phyloP scores from a whole-genome alignment of 2,797 vertebrate genomes.

The Arremon brunneinucha region DNA sequence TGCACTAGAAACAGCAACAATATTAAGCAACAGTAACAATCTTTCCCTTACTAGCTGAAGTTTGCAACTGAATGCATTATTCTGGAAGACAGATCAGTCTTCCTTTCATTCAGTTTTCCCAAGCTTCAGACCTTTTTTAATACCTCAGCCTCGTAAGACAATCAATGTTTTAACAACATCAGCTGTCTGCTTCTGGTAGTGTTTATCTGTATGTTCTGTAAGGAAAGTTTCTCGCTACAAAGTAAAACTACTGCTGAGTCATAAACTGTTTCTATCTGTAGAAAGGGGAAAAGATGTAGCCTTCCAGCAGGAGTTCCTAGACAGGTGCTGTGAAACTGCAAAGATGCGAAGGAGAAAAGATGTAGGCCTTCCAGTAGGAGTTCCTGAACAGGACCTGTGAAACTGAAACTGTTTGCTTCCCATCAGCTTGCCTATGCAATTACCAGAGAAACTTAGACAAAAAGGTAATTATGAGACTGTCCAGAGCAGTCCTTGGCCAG shows the following conservation, averaged over 20 bases:
- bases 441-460: neutral
- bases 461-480: neutral
- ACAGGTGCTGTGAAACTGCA: neutral
- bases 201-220: neutral
- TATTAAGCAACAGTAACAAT: neutral
- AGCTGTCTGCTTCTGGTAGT: neutral
- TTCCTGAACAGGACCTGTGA: neutral
- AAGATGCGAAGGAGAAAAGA: neutral
- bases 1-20: neutral
- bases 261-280: neutral
- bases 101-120: neutral
- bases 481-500: neutral
- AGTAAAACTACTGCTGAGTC: neutral
- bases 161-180: neutral
- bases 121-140: neutral
- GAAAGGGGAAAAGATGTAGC: neutral
- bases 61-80: neutral
- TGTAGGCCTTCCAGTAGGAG: neutral
- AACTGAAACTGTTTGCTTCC: neutral
- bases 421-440: neutral
- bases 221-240: neutral
- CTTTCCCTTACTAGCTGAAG: neutral
- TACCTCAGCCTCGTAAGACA: neutral
- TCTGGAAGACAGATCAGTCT: neutral
- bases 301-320: neutral